Base-by-base conservation (phyloP, 2,888 invertebrate species). In the Orthonevra nobilis region DNA sequence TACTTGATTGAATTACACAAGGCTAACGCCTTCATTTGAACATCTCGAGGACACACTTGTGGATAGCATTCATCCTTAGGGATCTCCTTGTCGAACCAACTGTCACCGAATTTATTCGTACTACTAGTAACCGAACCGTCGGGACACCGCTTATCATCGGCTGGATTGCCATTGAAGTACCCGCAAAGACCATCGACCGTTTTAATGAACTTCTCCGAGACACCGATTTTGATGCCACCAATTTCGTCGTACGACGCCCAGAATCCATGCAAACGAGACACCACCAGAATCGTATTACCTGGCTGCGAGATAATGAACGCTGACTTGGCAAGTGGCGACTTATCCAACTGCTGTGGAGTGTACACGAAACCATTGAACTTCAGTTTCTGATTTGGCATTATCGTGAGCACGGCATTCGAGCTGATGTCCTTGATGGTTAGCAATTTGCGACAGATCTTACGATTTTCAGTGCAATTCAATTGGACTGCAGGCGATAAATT, bases 151-250 rank as follows among this genome's bases (percentile, higher is more conserved):
- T 93, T 92, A 85, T 96, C 96, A 86, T 95, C 94, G 38, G 85
- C 83, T 0, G 89, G 83, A 20, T 91, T 88, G 1, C 92, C 93
- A 87, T 94, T 94, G 86, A 92, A 95, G 69, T 91, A 92, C 1
- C 96, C 96, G 85, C 96, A 96, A 6, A 96, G 89, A 0, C 96
- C 96, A 83, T 95, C 94, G 0, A 96, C 93, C 36, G 91, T 90
- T 5, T 91, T 90, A 70, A 89, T 86, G 82, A 92, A 89, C 82
- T 91, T 91, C 54, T 92, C 91, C 0, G 91, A 90, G 0, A 95
- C 93, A 79, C 93, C 94, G 82, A 96, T 90, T 87, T 93, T 94
- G 0, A 92, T 90, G 84, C 93, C 92, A 1, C 93, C 93, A 58
- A 92, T 91, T 2, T 90, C 90, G 84, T 92, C 93, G 89, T 94